phyloP scores from a whole-genome alignment of 1,140 invertebrate genomes.

The Lepidostoma basale region DNA sequence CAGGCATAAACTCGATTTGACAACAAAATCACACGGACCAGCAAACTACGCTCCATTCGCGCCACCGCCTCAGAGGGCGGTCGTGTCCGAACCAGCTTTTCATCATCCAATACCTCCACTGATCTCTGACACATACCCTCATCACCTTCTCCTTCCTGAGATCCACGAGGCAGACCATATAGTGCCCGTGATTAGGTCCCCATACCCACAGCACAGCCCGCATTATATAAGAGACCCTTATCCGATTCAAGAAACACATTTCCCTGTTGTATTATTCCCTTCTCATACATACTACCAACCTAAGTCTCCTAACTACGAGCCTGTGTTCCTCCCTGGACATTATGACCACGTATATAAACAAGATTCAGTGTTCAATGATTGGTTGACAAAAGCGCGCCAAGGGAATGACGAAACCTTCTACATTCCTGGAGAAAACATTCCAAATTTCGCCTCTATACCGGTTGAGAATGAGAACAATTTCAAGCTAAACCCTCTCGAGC shows the following conservation, averaged over 20 bases:
- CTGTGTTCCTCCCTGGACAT: constrained; percentile 8
- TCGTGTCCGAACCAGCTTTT: constrained; percentile 48
- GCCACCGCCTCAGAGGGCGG: constrained; percentile 51
- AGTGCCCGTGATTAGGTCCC: constrained; percentile 49
- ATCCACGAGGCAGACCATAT: constrained; percentile 37
- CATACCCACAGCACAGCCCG: constrained; percentile 39
- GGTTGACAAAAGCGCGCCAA: background rate
- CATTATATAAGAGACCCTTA: constrained; percentile 10
- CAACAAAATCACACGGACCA: constrained; percentile 60
- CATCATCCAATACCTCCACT: constrained; percentile 51
- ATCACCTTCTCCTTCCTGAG: constrained; percentile 52
- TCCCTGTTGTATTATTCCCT: constrained; percentile 16
- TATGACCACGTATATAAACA: background rate
- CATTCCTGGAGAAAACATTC: background rate
- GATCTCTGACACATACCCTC: constrained; percentile 49
- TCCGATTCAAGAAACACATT: constrained; percentile 1
- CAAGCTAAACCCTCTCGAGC: constrained; percentile 38
- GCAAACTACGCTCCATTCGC: constrained; percentile 59
- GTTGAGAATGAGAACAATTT: constrained; percentile 41
- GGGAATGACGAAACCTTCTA: constrained; percentile 13
- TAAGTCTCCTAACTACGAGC: constrained; percentile 1
- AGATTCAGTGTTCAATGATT: background rate
- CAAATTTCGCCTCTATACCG: constrained; percentile 35
- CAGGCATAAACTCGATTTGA: constrained; percentile 46
- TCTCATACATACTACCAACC: constrained; percentile 6